Evolutionary conservation across 2,113 vertebrate genomes (phyloP), one percentile per base, ranked within the genome.

Genomic region (Halcyon malimbica): DNA sequence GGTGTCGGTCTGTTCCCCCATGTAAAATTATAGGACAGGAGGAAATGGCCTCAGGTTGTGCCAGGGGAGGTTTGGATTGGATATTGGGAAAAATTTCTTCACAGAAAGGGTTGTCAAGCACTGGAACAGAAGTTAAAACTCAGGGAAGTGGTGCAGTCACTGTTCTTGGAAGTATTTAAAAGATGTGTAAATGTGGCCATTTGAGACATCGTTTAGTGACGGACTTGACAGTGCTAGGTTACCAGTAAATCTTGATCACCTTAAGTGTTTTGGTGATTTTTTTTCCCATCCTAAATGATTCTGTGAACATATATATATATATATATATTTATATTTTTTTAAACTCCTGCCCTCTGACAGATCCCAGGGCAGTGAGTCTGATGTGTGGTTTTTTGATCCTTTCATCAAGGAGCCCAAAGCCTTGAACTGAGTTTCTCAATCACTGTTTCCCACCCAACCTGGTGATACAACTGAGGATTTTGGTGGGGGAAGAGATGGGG

Each of bases 351-450:
- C 21, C 12, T 63, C 17, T 76, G 33, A 16, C 23, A 7, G 8
- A 10, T 70, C 20, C 25, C 2, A 2, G 26, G 21, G 16, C 2
- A 3, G 16, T 50, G 42, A 8, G 7, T 57, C 42, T 79, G 46
- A 5, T 23, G 4, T 0, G 0, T 33, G 5, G 24, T 31, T 1
- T 53, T 53, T 51, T 85, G 10, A 35, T 23, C 19, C 19, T 64
- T 68, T 59, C 15, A 3, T 14, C 29, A 62, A 14, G 23, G 54
- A 86, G 23, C 35, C 24, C 26, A 29, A 51, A 77, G 24, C 35
- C 24, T 69, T 73, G 17, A 80, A 56, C 12, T 4, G 33, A 53
- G 4, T 35, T 69, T 83, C 41, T 87, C 63, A 24, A 11, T 51
- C 26, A 20, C 11, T 63, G 9, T 87, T 92, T 73, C 35, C 35